phyloP scores from a whole-genome alignment of 37 sponge, comb jelly and placozoan genomes.

The Cladorhizidae sp. region DNA sequence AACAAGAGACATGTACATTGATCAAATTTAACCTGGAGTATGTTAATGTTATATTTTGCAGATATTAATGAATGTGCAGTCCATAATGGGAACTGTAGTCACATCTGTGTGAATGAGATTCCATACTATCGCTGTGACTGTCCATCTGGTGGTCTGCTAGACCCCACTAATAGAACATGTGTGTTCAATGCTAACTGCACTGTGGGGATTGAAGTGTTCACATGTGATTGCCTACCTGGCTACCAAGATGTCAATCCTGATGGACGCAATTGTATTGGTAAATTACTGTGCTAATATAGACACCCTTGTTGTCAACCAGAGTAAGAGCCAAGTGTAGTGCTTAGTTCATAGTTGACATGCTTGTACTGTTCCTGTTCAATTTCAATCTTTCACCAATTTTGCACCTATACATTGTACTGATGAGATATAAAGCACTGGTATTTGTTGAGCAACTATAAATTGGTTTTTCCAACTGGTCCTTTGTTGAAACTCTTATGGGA shows the following conservation, averaged over 20 bases:
- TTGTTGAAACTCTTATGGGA: too few relatives aligned
- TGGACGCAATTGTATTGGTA: conserved; percentile 18
- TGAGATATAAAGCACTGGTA: too few relatives aligned
- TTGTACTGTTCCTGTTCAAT: too few relatives aligned
- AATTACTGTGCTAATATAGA: too few relatives aligned
- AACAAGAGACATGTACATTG: not conserved
- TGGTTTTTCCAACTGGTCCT: too few relatives aligned
- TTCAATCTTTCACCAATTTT: too few relatives aligned
- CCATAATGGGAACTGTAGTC: conserved; percentile 16
- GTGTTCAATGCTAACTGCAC: conserved; percentile 23
- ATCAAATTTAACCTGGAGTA: too few relatives aligned
- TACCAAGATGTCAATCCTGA: conserved; percentile 8
- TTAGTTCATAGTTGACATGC: too few relatives aligned
- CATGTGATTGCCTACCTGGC: conserved; percentile 20
- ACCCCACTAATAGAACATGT: conserved; percentile 10
- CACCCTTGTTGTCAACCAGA: too few relatives aligned
- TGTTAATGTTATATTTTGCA: not conserved
- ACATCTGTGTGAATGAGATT: conserved; percentile 28
- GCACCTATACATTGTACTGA: too few relatives aligned
- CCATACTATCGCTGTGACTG: conserved; percentile 46
- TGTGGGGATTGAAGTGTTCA: not conserved
- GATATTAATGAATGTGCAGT: conserved; percentile 40
- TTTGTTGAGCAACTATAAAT: too few relatives aligned
- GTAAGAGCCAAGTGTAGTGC: too few relatives aligned
- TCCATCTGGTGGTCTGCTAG: conserved; percentile 15